Conservation (phyloP, 2,113 vertebrate genomes). For the Nesoenas mayeri region DNA sequence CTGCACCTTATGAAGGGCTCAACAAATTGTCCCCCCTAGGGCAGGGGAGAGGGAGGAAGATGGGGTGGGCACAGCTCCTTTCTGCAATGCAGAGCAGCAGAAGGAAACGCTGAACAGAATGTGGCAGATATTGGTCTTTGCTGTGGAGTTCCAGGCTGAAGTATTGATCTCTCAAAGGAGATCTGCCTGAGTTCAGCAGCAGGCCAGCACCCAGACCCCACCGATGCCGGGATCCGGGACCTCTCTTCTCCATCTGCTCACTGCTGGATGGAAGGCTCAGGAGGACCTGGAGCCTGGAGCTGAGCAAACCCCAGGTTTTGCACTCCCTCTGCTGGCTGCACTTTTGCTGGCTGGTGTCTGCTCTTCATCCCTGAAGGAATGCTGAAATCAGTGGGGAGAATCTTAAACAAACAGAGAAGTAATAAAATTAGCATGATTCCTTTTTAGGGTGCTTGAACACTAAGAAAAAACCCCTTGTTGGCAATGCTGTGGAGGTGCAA, state of each 20-base stretch:
- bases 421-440: neutral
- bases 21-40: neutral
- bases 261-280: neutral
- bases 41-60: rapidly evolving
- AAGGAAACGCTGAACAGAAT: neutral
- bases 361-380: neutral
- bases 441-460: neutral
- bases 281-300: neutral
- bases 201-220: neutral
- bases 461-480: neutral
- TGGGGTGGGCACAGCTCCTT: neutral
- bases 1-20: neutral
- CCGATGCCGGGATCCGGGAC: rapidly evolving
- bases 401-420: slow-evolving; percentile 28
- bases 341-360: neutral
- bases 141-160: neutral
- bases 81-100: neutral
- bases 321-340: slow-evolving; percentile 49
- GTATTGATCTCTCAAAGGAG: neutral
- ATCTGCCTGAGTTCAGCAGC: neutral
- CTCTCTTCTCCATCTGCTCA: neutral
- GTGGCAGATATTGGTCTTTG: neutral
- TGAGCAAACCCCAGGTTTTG: slow-evolving; percentile 22
- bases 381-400: neutral
- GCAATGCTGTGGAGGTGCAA: neutral